phyloP scores from a whole-genome alignment of 2,797 vertebrate species.

The Sebastes miniatus region DNA sequence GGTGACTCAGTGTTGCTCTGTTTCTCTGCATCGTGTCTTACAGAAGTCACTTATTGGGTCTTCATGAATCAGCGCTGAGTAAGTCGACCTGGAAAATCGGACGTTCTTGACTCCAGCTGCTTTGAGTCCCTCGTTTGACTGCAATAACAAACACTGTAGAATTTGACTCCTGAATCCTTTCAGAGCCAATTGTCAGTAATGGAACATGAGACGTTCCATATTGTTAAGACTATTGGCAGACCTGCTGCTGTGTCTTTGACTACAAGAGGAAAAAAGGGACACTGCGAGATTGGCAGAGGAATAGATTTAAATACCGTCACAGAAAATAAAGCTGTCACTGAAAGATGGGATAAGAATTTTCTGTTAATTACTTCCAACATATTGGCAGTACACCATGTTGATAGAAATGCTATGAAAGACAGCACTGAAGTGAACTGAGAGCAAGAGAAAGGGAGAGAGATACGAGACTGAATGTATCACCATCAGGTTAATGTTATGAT shows the following conservation, averaged over 20 bases:
- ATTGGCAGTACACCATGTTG: neutral
- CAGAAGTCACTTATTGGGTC: slow-evolving; percentile 43
- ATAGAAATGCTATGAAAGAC: slow-evolving; percentile 9
- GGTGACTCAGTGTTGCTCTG: slow-evolving; percentile 18
- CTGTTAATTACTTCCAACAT: slow-evolving; percentile 6
- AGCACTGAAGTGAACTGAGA: neutral
- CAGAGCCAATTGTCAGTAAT: slow-evolving; percentile 57
- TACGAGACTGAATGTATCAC: neutral
- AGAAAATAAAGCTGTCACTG: slow-evolving; percentile 20
- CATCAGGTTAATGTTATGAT: slow-evolving; percentile 7
- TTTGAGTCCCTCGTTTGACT: slow-evolving; percentile 54
- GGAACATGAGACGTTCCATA: slow-evolving; percentile 49
- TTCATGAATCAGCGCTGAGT: slow-evolving; percentile 41
- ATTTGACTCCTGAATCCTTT: slow-evolving; percentile 52
- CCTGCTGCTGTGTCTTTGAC: slow-evolving; percentile 33
- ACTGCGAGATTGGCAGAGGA: slow-evolving; percentile 6
- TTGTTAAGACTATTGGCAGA: slow-evolving; percentile 25
- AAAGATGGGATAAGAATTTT: neutral
- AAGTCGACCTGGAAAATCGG: slow-evolving; percentile 40
- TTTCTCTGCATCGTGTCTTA: slow-evolving; percentile 17
- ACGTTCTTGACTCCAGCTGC: slow-evolving; percentile 50
- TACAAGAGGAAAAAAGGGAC: neutral
- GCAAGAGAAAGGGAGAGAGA: neutral
- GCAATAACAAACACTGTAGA: slow-evolving; percentile 62
- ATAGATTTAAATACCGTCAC: slow-evolving; percentile 10